Conservation (phyloP, 2,113 vertebrate genomes). For the Alectura lathami region DNA sequence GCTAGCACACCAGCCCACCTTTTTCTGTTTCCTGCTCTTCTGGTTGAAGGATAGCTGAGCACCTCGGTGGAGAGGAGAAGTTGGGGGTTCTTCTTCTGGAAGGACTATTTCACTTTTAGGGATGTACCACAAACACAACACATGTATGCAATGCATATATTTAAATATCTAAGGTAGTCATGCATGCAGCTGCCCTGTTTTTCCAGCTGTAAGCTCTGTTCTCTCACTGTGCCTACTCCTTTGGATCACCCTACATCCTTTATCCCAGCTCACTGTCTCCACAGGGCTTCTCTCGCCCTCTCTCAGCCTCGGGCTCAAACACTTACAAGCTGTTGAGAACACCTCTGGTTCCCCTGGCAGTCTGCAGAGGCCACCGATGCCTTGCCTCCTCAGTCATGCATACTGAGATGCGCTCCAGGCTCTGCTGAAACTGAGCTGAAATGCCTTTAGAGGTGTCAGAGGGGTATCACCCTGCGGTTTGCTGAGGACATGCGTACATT, state of each 20-base stretch:
- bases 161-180: neutral
- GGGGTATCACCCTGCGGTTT: neutral
- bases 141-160: too few relatives aligned
- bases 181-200: neutral
- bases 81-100: neutral
- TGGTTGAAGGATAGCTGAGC: neutral
- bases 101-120: neutral
- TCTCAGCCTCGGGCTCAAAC: neutral
- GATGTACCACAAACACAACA: neutral
- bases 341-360: rapidly evolving
- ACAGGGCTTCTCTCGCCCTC: neutral
- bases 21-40: neutral
- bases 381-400: rapidly evolving
- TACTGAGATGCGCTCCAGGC: neutral
- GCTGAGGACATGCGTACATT: neutral
- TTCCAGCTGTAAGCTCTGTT: neutral
- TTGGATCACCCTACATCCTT: neutral
- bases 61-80: neutral
- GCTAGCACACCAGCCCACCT: neutral
- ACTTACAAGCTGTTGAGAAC: rapidly evolving
- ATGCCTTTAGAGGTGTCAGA: neutral
- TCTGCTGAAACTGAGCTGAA: neutral
- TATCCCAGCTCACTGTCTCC: neutral
- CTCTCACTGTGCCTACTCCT: neutral
- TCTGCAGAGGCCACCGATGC: neutral